Evolutionary conservation across 2,888 invertebrate species (phyloP), one percentile per base, ranked within the genome.

Genomic region (Anorthoa munda): DNA sequence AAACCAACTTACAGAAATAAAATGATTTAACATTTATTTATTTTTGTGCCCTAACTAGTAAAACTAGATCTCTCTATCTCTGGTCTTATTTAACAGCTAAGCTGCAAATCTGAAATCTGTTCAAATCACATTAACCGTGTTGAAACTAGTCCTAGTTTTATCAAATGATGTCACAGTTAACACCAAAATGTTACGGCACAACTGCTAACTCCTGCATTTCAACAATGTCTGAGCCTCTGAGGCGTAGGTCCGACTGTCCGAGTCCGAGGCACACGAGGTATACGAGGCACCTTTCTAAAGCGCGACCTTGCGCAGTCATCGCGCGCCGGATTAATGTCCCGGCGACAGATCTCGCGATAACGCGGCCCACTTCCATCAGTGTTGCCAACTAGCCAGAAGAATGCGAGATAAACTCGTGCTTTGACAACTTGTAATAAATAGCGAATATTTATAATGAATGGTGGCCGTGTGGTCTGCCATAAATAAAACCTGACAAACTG

Each of bases 301-400:
- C 86, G 85, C 89, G 92, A 89, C 92, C 94, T 93, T 93, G 92
- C 86, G 85, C 87, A 89, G 89, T 87, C 90, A 86, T 87, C 87
- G 87, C 74, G 76, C 82, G 80, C 74, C 78, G 75, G 84, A 82
- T 85, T 87, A 82, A 85, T 79, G 86, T 85, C 82, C 82, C 48
- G 76, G 88, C 90, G 90, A 93, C 92, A 90, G 92, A 92, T 92
- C 88, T 78, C 87, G 77, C 87, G 91, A 90, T 89, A 90, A 74
- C 82, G 76, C 86, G 72, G 74, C 87, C 86, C 84, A 84, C 87
- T 83, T 84, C 77, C 75, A 77, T 79, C 85, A 76, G 75, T 56
- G 77, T 77, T 71, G 79, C 85, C 85, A 79, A 78, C 79, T 45
- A 77, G 65, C 67, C 66, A 67, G 70, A 77, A 75, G 84, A 77